Evolutionary conservation across 2,888 invertebrate species (phyloP), one percentile per base, ranked within the genome.

Genomic region (Melinaea menophilus): DNA sequence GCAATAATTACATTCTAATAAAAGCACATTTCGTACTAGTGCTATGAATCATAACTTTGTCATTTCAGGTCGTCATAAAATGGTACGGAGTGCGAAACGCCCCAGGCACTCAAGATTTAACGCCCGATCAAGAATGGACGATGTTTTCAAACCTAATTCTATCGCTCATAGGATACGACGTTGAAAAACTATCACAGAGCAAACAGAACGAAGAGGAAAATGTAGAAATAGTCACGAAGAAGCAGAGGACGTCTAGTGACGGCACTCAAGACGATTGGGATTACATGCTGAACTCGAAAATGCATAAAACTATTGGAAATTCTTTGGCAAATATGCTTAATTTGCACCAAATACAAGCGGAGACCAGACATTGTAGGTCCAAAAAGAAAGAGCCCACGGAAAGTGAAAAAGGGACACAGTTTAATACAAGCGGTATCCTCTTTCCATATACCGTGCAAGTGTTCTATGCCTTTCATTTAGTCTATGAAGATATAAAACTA

Each of bases 11-110:
- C 5, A 5, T 4, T 37, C 3, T 37, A 37, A 37, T 4, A 37
- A 37, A 37, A 37, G 37, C 37, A 37, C 37, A 2, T 7, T 1
- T 37, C 7, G 4, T 37, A 37, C 37, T 37, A 37, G 3, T 37
- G 7, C 7, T 7, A 5, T 37, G 7, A 2, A 41, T 41, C 41
- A 9, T 41, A 22, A 22, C 41, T 41, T 51, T 58, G 62, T 60
- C 51, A 56, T 71, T 71, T 0, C 76, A 92, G 79, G 88, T 96
- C 5, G 86, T 95, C 62, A 93, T 94, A 58, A 94, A 95, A 76
- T 98, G 98, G 98, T 98, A 97, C 81, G 94, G 95, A 0, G 93
- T 94, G 0, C 91, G 97, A 66, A 98, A 98, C 91, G 95, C 97
- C 0, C 96, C 98, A 0, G 98, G 98, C 1, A 94, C 95, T 0